These are phyloP conservation scores for Leptinotarsa defecta DNA, from an alignment of 1,140 invertebrate species.

Conservation along the genomic window DNA sequence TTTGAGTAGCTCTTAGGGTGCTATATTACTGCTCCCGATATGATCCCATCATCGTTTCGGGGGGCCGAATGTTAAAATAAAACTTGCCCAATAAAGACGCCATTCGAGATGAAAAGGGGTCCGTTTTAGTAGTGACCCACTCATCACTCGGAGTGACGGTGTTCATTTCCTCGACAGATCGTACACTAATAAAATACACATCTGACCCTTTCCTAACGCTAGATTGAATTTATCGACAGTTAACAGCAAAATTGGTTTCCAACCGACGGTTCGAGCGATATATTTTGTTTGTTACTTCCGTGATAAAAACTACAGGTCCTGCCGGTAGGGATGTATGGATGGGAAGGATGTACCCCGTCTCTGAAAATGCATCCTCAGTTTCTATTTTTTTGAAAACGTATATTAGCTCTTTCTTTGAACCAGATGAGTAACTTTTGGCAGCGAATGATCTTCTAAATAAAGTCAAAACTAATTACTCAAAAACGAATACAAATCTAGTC, in stretches of 20 bases:
- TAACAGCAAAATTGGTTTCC: neutral
- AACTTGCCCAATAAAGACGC: neutral
- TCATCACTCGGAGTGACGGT: neutral
- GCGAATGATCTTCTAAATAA: too few species aligned
- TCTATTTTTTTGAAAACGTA: too few species aligned
- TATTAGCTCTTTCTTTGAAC: too few species aligned
- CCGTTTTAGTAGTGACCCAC: neutral
- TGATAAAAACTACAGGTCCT: neutral
- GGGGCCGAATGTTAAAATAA: neutral
- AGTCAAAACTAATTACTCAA: too few species aligned
- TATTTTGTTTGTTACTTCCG: neutral
- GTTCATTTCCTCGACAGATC: neutral
- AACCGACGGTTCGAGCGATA: neutral
- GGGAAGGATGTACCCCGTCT: too few species aligned
- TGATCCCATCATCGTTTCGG: neutral
- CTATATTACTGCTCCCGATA: neutral
- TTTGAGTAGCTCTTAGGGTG: neutral
- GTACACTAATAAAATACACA: neutral
- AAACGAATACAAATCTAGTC: too few species aligned
- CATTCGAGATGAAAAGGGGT: too few species aligned
- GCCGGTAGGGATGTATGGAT: too few species aligned
- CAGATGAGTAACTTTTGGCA: too few species aligned
- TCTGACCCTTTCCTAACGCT: neutral
- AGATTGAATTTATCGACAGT: conserved; percentile 3
- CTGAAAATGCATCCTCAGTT: too few species aligned